These are phyloP conservation scores for Corbicula japonica DNA, from an alignment of 2,888 invertebrate species.

Conservation along the genomic window DNA sequence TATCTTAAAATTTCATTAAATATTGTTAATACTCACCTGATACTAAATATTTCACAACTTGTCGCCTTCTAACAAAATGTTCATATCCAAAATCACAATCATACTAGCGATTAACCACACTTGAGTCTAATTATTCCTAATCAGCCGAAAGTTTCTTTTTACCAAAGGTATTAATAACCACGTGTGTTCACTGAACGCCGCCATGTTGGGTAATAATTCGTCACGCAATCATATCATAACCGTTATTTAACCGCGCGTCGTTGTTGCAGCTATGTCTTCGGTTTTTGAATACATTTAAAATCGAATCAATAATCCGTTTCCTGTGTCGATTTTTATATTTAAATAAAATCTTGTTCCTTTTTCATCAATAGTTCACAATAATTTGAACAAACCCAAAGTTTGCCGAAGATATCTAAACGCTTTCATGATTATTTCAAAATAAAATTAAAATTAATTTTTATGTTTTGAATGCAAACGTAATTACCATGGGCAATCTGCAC, in stretches of 20 bases:
- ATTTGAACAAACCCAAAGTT: background rate
- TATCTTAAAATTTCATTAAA: too few species aligned
- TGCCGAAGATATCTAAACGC: background rate
- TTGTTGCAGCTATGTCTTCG: slow-evolving; percentile 16
- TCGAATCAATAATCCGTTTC: slow-evolving; percentile 40
- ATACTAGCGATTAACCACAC: slow-evolving; percentile 15
- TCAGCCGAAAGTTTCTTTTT: background rate
- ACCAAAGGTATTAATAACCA: slow-evolving; percentile 51
- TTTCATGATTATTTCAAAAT: slow-evolving; percentile 13
- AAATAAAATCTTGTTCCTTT: slow-evolving; percentile 23
- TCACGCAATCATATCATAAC: slow-evolving; percentile 30
- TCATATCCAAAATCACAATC: slow-evolving; percentile 22
- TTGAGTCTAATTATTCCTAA: slow-evolving; percentile 23
- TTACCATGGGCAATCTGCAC: background rate
- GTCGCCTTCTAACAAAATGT: slow-evolving; percentile 18
- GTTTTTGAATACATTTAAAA: slow-evolving; percentile 37
- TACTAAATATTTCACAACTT: slow-evolving; percentile 12
- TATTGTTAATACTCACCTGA: background rate
- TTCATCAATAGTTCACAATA: background rate
- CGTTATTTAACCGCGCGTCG: slow-evolving; percentile 23
- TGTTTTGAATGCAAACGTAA: background rate
- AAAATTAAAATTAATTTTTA: background rate
- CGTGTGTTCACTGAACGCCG: slow-evolving; percentile 53
- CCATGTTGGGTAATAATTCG: slow-evolving; percentile 56
- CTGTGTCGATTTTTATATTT: slow-evolving; percentile 20